phyloP scores from a whole-genome alignment of 2,797 vertebrate genomes.

The Gymnopithys bicolor region DNA sequence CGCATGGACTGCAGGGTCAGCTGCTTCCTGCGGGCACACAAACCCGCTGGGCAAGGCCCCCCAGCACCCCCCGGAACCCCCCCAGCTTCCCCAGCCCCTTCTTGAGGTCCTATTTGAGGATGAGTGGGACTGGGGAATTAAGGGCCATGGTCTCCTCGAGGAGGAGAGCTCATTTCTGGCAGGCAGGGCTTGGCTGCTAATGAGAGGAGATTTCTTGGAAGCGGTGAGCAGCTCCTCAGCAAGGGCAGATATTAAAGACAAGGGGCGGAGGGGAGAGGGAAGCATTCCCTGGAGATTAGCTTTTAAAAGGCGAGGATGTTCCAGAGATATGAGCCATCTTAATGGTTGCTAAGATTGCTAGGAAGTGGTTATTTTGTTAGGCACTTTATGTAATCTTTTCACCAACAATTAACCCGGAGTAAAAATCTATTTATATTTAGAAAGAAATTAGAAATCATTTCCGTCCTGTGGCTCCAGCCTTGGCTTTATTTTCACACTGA shows the following conservation, averaged over 20 bases:
- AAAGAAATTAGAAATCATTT: constrained; percentile 69
- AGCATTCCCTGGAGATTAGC: constrained; percentile 20
- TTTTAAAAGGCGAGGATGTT: constrained; percentile 16
- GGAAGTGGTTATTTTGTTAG: constrained; percentile 70
- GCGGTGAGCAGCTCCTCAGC: neutral
- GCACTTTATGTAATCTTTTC: constrained; percentile 43
- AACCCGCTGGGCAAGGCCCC: neutral
- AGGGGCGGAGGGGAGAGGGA: constrained; percentile 4
- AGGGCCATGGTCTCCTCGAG: neutral
- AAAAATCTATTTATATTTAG: constrained; percentile 68
- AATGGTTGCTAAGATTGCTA: constrained; percentile 45
- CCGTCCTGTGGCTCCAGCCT: constrained; percentile 45
- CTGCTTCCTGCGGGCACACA: constrained; percentile 86
- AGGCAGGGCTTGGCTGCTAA: constrained; percentile 36
- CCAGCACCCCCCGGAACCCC: accelerated
- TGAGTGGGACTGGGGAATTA: neutral
- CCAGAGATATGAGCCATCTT: constrained; percentile 9
- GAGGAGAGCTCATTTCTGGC: neutral
- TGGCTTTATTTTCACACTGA: constrained; percentile 51
- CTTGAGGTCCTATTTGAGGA: accelerated
- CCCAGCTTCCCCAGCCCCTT: neutral
- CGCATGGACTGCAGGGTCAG: constrained; percentile 96
- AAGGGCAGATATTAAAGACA: constrained; percentile 36
- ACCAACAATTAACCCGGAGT: constrained; percentile 59
- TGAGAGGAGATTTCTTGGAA: constrained; percentile 47